Evolutionary conservation across 2,113 vertebrate genomes (phyloP).

Genomic region (Eptesicus fuscus): DNA sequence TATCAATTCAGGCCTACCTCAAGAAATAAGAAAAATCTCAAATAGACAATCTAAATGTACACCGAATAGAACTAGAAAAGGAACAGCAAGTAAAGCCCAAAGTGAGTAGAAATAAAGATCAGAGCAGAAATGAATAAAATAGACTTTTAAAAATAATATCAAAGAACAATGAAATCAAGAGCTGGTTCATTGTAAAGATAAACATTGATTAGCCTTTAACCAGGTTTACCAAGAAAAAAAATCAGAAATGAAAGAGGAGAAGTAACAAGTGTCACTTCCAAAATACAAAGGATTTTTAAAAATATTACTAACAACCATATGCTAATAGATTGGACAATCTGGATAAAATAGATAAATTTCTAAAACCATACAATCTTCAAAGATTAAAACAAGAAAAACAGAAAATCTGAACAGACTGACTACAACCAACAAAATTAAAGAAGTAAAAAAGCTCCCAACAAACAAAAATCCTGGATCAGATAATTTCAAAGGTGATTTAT

Average conservation of each 20-base stretch:
- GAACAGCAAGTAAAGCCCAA: background rate
- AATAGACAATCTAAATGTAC: background rate
- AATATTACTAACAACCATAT: background rate
- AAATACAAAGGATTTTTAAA: background rate
- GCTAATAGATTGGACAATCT: no score
- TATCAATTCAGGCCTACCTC: background rate
- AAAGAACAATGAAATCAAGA: background rate
- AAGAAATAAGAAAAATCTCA: background rate
- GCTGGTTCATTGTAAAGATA: background rate
- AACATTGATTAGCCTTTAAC: background rate
- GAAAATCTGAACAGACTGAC: no score
- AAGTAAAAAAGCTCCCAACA: no score
- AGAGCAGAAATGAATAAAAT: background rate
- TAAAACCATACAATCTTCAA: no score
- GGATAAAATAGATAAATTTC: no score
- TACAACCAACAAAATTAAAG: no score
- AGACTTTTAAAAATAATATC: background rate
- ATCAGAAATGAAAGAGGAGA: background rate
- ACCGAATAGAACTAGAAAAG: background rate
- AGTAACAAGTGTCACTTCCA: background rate
- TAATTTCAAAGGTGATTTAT: no score
- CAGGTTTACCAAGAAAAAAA: background rate
- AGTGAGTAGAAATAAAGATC: background rate
- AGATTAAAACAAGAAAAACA: no score
- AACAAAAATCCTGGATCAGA: no score